Conservation (phyloP, 1,140 invertebrate species). For the Formica exsecta region DNA sequence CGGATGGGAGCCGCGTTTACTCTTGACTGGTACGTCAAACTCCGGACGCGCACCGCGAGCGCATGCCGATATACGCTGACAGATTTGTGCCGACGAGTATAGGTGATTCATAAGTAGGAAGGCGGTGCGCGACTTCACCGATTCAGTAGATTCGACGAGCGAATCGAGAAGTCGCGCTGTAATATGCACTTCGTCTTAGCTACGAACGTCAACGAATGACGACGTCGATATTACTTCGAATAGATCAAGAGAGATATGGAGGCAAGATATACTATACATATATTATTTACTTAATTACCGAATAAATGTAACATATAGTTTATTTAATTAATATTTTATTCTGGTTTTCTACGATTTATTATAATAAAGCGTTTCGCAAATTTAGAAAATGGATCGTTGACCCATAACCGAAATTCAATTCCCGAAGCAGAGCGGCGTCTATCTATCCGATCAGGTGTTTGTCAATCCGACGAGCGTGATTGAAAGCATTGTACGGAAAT, state of each 20-base stretch:
- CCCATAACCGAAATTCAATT: constrained; percentile 60
- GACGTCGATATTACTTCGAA: constrained; percentile 35
- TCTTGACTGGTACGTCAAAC: constrained; percentile 82
- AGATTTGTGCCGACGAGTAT: constrained; percentile 61
- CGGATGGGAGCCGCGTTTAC: constrained; percentile 76
- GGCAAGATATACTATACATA: background rate
- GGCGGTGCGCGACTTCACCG: constrained; percentile 46
- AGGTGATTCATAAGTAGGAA: constrained; percentile 59
- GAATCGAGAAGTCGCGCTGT: constrained; percentile 46
- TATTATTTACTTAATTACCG: background rate
- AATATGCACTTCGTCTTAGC: constrained; percentile 22
- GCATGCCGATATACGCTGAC: constrained; percentile 75
- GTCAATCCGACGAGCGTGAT: constrained; percentile 61
- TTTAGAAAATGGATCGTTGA: constrained; percentile 60
- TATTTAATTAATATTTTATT: too few species aligned
- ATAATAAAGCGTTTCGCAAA: background rate
- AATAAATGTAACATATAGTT: background rate
- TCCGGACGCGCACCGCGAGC: constrained; percentile 68
- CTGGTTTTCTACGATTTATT: too few species aligned
- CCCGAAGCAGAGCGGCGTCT: constrained; percentile 30
- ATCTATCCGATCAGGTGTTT: constrained; percentile 54
- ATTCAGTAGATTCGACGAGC: constrained; percentile 50
- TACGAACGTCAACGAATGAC: constrained; percentile 4
- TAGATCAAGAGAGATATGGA: background rate
- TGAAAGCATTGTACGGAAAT: constrained; percentile 60